Evolutionary conservation across 1,140 invertebrate species (phyloP), one percentile per base, ranked within the genome.

Genomic region (Papilio helenus): DNA sequence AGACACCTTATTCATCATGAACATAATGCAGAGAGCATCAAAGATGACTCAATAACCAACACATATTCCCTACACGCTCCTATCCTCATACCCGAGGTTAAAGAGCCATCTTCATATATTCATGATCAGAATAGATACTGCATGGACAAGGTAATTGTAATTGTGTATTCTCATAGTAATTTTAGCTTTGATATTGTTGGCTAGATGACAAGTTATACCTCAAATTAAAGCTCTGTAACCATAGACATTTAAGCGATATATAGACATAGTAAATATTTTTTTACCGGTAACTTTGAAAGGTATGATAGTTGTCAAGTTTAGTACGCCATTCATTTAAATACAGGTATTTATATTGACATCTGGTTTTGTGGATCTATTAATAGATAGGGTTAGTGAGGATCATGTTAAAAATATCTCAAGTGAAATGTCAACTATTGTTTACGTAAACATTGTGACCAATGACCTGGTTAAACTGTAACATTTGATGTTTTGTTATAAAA

Each of bases 121-220:
- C 97, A 97, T 87, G 92, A 94, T 16, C 96, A 96, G 79, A 96
- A 97, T 39, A 96, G 96, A 92, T 98, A 98, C 88, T 98, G 97
- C 86, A 95, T 97, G 73, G 97, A 98, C 86, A 97, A 97, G 94
- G 97, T 97, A 90, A 85, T 71, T 46, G 58, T 42, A n/a, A 77
- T 44, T 76, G 72, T 61, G 23, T n/a, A n/a, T 61, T 26, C 20
- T 61, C 10, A 46, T 14, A 14, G 44, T 46, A 12, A 12, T 16
- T 46, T 14, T 46, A 14, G 44, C 3, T 46, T 46, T 46, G 3
- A 46, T 46, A 7, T 16, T 16, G 1, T 46, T 14, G 10, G 44
- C 44, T 46, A 5, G n/a, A n/a, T n/a, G n/a, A n/a, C n/a, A 34
- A 34, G 0, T 34, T 34, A 34, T 34, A 34, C 34, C 34, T 34